Conservation (phyloP, 1,140 invertebrate genomes). For the Camponotus floridanus region DNA sequence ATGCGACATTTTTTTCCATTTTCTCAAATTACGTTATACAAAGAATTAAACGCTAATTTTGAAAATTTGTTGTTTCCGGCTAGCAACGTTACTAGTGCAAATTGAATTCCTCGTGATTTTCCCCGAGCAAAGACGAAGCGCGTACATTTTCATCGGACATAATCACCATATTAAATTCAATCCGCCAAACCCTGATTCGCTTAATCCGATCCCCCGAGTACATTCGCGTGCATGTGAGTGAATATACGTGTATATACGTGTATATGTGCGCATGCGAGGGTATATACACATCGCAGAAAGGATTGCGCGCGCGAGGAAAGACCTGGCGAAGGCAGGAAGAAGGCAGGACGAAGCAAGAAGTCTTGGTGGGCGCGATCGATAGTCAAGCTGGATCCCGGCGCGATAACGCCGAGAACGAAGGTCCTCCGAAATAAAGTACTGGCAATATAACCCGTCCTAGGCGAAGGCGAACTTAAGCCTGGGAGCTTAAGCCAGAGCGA, state of each 20-base stretch:
- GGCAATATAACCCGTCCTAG: conserved; percentile 68
- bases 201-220: conserved; percentile 66
- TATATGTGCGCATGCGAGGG: background rate
- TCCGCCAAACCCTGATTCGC: conserved; percentile 60
- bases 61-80: conserved; percentile 6
- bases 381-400: conserved; percentile 69
- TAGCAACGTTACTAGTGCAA: background rate
- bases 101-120: conserved; percentile 30
- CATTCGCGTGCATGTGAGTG: background rate
- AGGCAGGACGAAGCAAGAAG: conserved; percentile 53
- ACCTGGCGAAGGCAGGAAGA: background rate
- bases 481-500: conserved; percentile 68
- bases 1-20: conserved; percentile 3
- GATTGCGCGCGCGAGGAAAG: conserved; percentile 2
- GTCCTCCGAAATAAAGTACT: conserved; percentile 74
- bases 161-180: conserved; percentile 72
- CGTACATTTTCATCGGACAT: conserved; percentile 55
- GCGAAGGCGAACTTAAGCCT: conserved; percentile 62
- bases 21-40: background rate
- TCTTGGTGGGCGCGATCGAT: conserved; percentile 63
- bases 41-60: conserved; percentile 18
- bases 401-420: conserved; percentile 69
- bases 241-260: background rate
- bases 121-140: conserved; percentile 1
- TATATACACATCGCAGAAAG: conserved; percentile 20